Conservation (phyloP, 2,797 vertebrate species). For the Tympanoctomys barrerae region DNA sequence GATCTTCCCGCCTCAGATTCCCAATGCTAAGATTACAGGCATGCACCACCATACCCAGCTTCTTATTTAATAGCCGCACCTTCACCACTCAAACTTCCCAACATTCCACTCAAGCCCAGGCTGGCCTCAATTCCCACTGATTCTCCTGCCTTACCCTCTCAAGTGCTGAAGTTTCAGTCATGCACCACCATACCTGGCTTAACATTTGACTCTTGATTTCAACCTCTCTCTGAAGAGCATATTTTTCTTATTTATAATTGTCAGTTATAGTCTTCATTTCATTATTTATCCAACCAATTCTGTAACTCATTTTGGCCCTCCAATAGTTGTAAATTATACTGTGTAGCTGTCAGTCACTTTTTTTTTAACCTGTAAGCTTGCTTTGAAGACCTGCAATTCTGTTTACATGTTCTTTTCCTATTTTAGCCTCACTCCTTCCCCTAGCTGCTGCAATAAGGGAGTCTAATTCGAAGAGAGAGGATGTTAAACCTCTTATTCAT, state of each 20-base stretch:
- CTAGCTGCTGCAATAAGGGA: background rate
- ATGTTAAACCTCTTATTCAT: background rate
- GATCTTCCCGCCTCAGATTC: no score
- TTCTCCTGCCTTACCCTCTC: background rate
- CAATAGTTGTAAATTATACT: conserved; percentile 94
- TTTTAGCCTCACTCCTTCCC: background rate
- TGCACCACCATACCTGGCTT: background rate
- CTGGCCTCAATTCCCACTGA: background rate
- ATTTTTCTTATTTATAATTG: conserved; percentile 96
- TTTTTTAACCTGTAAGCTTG: conserved; percentile 92
- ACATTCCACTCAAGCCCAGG: conserved; percentile 85
- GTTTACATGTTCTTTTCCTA: conserved; percentile 83
- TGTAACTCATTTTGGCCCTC: conserved; percentile 94
- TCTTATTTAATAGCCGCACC: conserved; percentile 93
- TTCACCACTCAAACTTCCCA: conserved; percentile 94
- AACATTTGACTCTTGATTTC: conserved; percentile 91
- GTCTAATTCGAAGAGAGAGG: background rate
- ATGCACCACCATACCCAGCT: no score
- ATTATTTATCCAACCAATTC: conserved; percentile 92
- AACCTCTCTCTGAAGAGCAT: conserved; percentile 94
- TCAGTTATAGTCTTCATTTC: conserved; percentile 94
- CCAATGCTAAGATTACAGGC: no score
- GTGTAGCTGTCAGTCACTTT: conserved; percentile 93
- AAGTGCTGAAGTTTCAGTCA: background rate
- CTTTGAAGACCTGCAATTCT: conserved; percentile 81